Base-by-base conservation (phyloP, 2,888 invertebrate species). In the Epistrophella euchroma region DNA sequence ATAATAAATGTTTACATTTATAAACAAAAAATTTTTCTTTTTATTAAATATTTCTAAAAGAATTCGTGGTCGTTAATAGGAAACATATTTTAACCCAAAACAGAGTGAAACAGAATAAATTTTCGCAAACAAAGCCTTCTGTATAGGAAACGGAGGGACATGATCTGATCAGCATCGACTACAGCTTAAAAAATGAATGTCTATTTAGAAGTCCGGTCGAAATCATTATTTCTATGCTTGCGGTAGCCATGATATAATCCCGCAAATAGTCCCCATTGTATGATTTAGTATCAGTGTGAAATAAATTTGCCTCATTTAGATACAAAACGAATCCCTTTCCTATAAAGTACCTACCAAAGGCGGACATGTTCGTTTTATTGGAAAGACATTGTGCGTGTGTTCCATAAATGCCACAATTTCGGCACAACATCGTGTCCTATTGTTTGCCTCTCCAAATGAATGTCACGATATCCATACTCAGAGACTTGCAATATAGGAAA, bases 381-480 rank as follows among this genome's bases (percentile, higher is more conserved):
- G 37, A 68, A 66, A 71, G 70, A 74, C 73, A 78, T 75, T 55
- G 66, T 84, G 84, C 79, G 75, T 84, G 58, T 79, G 56, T 72
- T 64, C 50, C 50, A 73, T 73, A 40, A 73, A 68, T 28, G 73
- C 60, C 68, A 84, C 74, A 84, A 72, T 79, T 79, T 79, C 71
- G 74, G 79, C 43, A 79, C 74, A 84, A 37, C 75, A 84, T 79
- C 79, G 79, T 78, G 75, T 71, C 58, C 79, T 84, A 79, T 79
- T 84, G 83, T 83, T 62, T 62, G 68, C 32, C 62, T 62, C 68
- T 17, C 32, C 37, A 50, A 74, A 83, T 43, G 74, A 74, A 78
- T 83, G 83, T 78, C 83, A 83, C 78, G 78, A 78, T 64, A 70
- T 70, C 78, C 78, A 74, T 74, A 64, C 56, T 60, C 66, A 79